These are phyloP conservation scores for Hemibates koningsi DNA, from an alignment of 2,113 vertebrate genomes.

Conservation along the genomic window DNA sequence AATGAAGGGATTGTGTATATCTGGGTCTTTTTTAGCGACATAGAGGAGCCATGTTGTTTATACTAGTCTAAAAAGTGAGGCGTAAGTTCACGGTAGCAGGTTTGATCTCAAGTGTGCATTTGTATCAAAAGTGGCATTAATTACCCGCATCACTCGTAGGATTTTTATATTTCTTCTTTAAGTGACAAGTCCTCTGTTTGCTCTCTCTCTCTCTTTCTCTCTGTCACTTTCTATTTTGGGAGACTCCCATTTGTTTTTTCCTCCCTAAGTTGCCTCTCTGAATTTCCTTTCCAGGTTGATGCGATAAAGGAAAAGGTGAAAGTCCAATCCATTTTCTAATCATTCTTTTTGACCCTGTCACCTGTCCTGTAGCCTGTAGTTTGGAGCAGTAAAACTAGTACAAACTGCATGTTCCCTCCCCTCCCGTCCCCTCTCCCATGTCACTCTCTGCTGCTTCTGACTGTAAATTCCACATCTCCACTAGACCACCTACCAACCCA, in stretches of 20 bases:
- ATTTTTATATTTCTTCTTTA: constrained; percentile 77
- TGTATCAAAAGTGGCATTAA: constrained; percentile 64
- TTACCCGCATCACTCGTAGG: constrained; percentile 40
- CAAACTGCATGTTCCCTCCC: constrained; percentile 85
- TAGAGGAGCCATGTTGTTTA: background rate
- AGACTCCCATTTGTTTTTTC: constrained; percentile 59
- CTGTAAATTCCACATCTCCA: constrained; percentile 70
- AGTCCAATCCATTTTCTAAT: constrained; percentile 91
- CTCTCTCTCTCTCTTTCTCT: constrained; percentile 19
- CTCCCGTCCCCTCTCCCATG: constrained; percentile 67
- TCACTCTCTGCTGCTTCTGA: constrained; percentile 89
- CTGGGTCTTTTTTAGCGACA: background rate
- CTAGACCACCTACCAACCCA: constrained; percentile 71
- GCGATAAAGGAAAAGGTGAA: constrained; percentile 99
- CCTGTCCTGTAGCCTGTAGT: constrained; percentile 76
- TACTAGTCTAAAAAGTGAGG: background rate
- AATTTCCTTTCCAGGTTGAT: constrained; percentile 99
- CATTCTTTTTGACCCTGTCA: constrained; percentile 69
- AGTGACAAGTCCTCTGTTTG: constrained; percentile 75
- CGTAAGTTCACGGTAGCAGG: background rate
- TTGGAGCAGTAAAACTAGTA: constrained; percentile 92
- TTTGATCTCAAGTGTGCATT: constrained; percentile 54
- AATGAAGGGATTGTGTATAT: background rate
- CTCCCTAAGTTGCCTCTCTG: constrained; percentile 80
- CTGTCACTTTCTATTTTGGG: constrained; percentile 54